Conservation (phyloP, 92 coral and sea anemone species). For the Nematostella vectensis region DNA sequence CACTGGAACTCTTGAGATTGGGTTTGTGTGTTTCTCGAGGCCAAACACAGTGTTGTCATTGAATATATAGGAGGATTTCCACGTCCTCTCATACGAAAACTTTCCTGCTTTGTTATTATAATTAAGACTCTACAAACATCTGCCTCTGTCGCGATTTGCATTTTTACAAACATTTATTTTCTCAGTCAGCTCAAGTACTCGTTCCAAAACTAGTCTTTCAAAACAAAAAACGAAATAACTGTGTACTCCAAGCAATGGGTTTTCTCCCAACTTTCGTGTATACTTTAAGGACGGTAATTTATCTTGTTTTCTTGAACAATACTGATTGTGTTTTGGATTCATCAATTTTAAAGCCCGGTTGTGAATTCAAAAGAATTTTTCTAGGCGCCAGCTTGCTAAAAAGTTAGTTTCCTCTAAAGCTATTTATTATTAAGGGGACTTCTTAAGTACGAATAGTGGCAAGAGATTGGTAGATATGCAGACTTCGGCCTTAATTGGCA, state of each 20-base stretch:
- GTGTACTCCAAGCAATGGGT: background rate
- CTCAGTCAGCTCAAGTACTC: background rate
- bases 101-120: constrained; percentile 42
- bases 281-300: too few relatives aligned
- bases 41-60: too few relatives aligned
- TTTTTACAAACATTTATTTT: constrained; percentile 33
- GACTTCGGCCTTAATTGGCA: background rate
- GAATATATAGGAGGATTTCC: background rate
- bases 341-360: background rate
- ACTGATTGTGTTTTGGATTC: background rate
- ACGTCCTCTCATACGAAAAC: constrained; percentile 5
- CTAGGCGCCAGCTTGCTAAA: background rate
- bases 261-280: background rate
- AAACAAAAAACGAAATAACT: background rate
- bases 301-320: too few relatives aligned
- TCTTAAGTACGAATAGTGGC: background rate
- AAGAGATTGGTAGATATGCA: background rate
- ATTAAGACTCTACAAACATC: constrained; percentile 35
- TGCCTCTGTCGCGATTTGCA: constrained; percentile 18
- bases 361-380: background rate
- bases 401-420: background rate
- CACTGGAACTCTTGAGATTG: too few relatives aligned
- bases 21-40: too few relatives aligned
- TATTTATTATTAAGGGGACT: background rate
- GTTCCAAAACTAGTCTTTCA: background rate